Percentiles rank a stretch among this genome's conserved stretches.
Conservation (phyloP, 1,140 invertebrate genomes). For the Eulimnadia texana region DNA sequence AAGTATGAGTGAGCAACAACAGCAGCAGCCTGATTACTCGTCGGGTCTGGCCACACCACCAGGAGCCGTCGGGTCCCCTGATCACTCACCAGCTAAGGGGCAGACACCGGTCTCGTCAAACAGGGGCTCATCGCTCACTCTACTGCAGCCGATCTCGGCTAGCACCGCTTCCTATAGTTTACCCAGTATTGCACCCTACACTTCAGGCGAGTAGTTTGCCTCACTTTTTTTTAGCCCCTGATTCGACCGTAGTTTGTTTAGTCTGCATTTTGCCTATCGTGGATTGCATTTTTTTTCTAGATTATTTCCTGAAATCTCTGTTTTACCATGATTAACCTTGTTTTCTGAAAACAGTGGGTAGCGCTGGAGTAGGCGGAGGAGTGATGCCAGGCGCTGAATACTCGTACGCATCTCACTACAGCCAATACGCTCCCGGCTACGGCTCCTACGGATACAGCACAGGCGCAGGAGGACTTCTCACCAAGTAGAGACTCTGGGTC, state of each 20-base stretch:
- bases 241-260: not conserved
- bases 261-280: not conserved
- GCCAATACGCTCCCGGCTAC: constrained; percentile 54
- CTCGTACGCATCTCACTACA: constrained; percentile 55
- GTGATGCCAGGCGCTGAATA: constrained; percentile 45
- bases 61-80: not conserved
- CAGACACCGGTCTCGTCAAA: constrained; percentile 14
- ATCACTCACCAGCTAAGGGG: not conserved
- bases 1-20: constrained; percentile 17
- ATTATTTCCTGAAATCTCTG: not conserved
- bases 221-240: not conserved
- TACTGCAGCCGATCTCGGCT: constrained; percentile 36
- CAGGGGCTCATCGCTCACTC: constrained; percentile 25
- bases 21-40: constrained; percentile 14
- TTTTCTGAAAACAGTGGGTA: constrained; percentile 37
- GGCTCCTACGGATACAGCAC: constrained; percentile 51
- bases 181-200: constrained; percentile 53
- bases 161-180: constrained; percentile 40
- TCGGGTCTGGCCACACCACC: constrained; percentile 6
- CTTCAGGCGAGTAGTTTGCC: constrained; percentile 44
- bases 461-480: constrained; percentile 52
- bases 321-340: constrained; percentile 12
- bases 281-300: not conserved
- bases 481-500: constrained; percentile 42
- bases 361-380: constrained; percentile 29